phyloP scores from a whole-genome alignment of 2,113 vertebrate species.

The Stegastes partitus region DNA sequence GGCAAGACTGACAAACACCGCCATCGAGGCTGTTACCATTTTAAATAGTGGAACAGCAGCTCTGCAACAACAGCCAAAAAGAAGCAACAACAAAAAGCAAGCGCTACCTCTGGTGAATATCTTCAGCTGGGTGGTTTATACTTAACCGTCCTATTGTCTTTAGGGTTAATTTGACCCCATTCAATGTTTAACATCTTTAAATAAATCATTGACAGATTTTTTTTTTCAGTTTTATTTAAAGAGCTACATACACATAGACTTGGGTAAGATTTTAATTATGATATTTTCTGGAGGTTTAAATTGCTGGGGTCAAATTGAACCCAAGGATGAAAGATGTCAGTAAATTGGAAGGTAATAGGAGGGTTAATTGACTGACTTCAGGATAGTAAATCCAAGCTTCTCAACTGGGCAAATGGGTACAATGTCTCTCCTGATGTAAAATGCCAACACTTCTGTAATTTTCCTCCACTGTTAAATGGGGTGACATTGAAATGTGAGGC shows the following conservation, averaged over 20 bases:
- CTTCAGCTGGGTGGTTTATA: not conserved
- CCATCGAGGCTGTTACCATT: not conserved
- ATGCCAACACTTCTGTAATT: not conserved
- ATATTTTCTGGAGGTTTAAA: no score
- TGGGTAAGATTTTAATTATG: no score
- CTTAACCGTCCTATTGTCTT: no score
- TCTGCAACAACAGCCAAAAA: not conserved
- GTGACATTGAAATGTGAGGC: no score
- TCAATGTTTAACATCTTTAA: no score
- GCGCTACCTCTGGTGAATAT: not conserved
- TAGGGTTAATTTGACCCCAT: no score
- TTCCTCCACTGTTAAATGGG: not conserved
- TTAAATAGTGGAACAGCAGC: not conserved
- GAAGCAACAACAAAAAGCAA: not conserved
- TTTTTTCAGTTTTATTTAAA: no score
- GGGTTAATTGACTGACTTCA: not conserved
- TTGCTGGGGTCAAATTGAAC: no score
- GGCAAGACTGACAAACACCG: not conserved
- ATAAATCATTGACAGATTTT: no score
- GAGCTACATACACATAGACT: no score
- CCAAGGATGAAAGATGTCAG: no score
- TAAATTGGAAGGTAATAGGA: no score
- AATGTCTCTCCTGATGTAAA: not conserved
- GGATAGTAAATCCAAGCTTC: not conserved
- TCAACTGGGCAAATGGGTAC: not conserved